A percentile compares a stretch with the other conserved stretches of the same genome.
These are phyloP conservation scores for Chrysopilus asiliformis DNA, from an alignment of 2,888 invertebrate species.

Conservation along the genomic window DNA sequence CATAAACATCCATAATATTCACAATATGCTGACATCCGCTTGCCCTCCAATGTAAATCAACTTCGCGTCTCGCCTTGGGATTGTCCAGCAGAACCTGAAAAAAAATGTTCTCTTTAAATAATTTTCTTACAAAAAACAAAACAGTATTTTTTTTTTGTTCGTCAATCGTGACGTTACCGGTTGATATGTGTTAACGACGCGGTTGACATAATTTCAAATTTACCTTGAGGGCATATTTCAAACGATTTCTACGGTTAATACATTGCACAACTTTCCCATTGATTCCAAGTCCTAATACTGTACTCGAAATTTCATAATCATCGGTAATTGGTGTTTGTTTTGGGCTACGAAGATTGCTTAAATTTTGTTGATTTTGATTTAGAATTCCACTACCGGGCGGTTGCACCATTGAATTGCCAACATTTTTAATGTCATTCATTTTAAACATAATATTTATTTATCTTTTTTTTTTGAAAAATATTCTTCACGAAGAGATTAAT, in stretches of 20 bases:
- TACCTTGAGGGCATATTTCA: constrained; percentile 87
- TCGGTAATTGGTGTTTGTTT: constrained; percentile 75
- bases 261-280: constrained; percentile 99
- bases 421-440: neutral
- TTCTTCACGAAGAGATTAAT: too few species aligned
- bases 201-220: constrained; percentile 15
- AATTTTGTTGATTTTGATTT: neutral
- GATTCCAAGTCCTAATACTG: constrained; percentile 90
- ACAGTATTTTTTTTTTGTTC: neutral
- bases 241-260: constrained; percentile 56
- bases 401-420: neutral
- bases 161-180: neutral
- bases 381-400: neutral
- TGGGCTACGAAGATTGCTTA: constrained; percentile 25
- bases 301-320: constrained; percentile 85
- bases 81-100: constrained; percentile 74
- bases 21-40: constrained; percentile 89
- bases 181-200: too few species aligned
- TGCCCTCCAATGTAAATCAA: constrained; percentile 90
- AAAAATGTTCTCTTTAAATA: neutral
- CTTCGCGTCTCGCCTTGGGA: constrained; percentile 84
- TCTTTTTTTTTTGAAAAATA: too few species aligned
- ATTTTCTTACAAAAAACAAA: neutral
- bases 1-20: constrained; percentile 80
- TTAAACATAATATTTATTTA: too few species aligned